These are phyloP conservation scores for Chrysemys picta DNA, from an alignment of 2,113 vertebrate genomes.

Conservation along the genomic window DNA sequence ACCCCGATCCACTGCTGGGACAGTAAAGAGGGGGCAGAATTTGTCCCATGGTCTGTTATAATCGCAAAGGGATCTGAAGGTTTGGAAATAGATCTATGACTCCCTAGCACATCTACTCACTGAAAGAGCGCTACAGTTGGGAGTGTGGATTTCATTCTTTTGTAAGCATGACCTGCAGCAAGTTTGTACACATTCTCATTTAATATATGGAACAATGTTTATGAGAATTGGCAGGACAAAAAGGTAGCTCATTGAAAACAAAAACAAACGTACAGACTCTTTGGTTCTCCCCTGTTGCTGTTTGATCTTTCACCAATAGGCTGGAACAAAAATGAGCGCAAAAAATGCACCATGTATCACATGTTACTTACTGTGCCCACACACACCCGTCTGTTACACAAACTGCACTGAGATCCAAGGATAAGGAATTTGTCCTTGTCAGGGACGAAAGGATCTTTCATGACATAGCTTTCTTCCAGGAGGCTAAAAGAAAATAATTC, in stretches of 20 bases:
- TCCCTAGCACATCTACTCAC: not conserved
- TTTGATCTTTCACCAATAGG: not conserved
- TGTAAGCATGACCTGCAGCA: not conserved
- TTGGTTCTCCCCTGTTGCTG: not conserved
- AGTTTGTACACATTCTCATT: not conserved
- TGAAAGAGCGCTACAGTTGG: not conserved
- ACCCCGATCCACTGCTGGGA: not conserved
- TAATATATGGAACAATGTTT: not conserved
- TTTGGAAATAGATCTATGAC: not conserved
- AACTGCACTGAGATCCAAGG: constrained; percentile 84
- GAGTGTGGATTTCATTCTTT: not conserved
- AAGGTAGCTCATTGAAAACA: not conserved
- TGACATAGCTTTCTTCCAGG: constrained; percentile 88
- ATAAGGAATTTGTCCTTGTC: constrained; percentile 87
- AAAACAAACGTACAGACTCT: not conserved
- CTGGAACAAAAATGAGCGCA: not conserved
- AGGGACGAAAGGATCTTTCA: constrained; percentile 87
- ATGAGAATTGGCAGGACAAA: not conserved
- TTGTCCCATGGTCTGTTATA: not conserved
- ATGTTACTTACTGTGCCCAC: constrained; percentile 82
- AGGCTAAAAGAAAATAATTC: constrained; percentile 74
- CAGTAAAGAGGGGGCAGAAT: not conserved
- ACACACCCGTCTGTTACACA: constrained; percentile 84
- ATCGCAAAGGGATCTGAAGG: not conserved
- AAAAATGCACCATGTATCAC: not conserved